Percentiles rank a stretch among this genome's conserved stretches.
phyloP scores from a whole-genome alignment of 1,140 invertebrate genomes.

The Drosophila sp. region DNA sequence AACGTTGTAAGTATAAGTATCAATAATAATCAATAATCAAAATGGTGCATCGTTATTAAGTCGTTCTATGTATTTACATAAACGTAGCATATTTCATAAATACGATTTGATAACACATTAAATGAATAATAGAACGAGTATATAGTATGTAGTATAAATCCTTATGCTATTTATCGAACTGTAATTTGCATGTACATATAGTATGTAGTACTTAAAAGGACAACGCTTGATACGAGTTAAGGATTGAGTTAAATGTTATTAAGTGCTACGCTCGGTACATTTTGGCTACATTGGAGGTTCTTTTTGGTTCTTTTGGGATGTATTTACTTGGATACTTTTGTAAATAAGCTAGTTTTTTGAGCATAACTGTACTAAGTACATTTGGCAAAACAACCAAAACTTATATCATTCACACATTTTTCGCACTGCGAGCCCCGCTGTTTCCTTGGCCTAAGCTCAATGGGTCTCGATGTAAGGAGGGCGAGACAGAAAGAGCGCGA shows the following conservation, averaged over 20 bases:
- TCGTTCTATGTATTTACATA: slow-evolving; percentile 79
- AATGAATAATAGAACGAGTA: slow-evolving; percentile 32
- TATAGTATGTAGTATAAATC: slow-evolving; percentile 26
- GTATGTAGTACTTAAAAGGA: slow-evolving; percentile 29
- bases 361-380: slow-evolving; percentile 63
- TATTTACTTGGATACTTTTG: slow-evolving; percentile 29
- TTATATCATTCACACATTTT: slow-evolving; percentile 72
- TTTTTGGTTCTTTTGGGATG: too few relatives aligned
- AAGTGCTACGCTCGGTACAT: slow-evolving; percentile 53
- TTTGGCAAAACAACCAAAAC: slow-evolving; percentile 67
- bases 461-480: slow-evolving; percentile 54
- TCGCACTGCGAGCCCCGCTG: slow-evolving; percentile 66
- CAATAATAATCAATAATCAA: slow-evolving; percentile 54
- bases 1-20: slow-evolving; percentile 49
- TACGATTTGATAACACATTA: slow-evolving; percentile 37
- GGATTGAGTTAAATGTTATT: slow-evolving; percentile 28
- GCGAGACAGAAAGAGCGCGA: slow-evolving; percentile 47
- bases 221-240: slow-evolving; percentile 37
- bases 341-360: slow-evolving; percentile 62
- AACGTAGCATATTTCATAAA: slow-evolving; percentile 61
- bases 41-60: slow-evolving; percentile 71
- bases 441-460: slow-evolving; percentile 67
- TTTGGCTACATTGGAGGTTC: slow-evolving; percentile 26
- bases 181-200: slow-evolving; percentile 39
- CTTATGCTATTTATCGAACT: slow-evolving; percentile 57